Evolutionary conservation across 2,113 vertebrate genomes (phyloP), one percentile per base, ranked within the genome.

Genomic region (Lamprologus lemairii): DNA sequence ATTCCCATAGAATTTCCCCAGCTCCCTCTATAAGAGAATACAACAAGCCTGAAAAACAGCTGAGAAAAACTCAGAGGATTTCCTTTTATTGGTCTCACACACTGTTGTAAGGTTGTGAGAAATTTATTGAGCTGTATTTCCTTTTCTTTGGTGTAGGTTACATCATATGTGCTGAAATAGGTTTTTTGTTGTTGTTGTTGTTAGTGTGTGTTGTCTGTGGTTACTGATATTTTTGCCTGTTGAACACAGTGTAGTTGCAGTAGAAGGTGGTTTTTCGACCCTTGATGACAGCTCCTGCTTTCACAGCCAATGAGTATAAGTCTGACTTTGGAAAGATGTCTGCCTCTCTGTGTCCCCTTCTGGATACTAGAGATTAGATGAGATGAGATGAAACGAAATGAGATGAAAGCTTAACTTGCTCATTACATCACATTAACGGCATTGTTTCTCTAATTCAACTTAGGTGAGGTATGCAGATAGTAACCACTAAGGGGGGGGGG

Each of bases 1-100:
- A 40, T 40, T 40, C 1, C 35, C 33, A 40, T 0, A 13, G 19
- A 68, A 21, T 37, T 71, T 71, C 1, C 13, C 12, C 35, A 71
- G 7, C 7, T 73, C 8, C 0, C 21, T 42, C 35, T 42, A 0
- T 71, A 42, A 13, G 0, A 40, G 11, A 68, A 40, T 68, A 68
- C 21, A 45, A 26, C 7, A 45, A 16, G 13, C 13, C n/a, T 16
- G 65, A 16, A 71, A 26, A 42, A 42, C 2, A 71, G 65, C 37
- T 71, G 65, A 71, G 65, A 42, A 71, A 6, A 71, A 42, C 65
- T 42, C 7, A 1, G n/a, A 40, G 33, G 14, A 23, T 9, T 40
- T 21, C 12, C 7, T 71, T 37, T 71, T 71, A 2, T 23, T 40
- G 7, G 11, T 21, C 63, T 68, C 19, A 40, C 33, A 40, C 10